Evolutionary conservation across 2,113 vertebrate genomes (phyloP).

Genomic region (Boulengerochromis microlepis): DNA sequence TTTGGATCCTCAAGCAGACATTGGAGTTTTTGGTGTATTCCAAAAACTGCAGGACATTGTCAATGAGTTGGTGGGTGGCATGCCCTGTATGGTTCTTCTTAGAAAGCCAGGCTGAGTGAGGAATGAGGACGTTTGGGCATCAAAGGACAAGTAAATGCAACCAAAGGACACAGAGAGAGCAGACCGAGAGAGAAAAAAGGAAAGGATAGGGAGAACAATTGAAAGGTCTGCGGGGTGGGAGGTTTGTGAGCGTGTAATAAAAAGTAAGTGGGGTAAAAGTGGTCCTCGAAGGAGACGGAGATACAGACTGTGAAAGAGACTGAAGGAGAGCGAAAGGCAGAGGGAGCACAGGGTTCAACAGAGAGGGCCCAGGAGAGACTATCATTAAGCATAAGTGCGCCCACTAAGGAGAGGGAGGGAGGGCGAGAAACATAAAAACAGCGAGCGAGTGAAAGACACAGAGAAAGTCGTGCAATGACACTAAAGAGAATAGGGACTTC

Average conservation of each 20-base stretch:
- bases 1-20: background rate
- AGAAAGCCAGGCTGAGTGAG: background rate
- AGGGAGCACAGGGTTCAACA: background rate
- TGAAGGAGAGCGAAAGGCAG: background rate
- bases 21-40: background rate
- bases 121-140: background rate
- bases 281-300: slow-evolving; percentile 25
- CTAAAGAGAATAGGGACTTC: slow-evolving; percentile 28
- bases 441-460: background rate
- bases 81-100: background rate
- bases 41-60: background rate
- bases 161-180: background rate
- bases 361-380: slow-evolving; percentile 22
- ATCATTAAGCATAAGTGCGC: slow-evolving; percentile 23
- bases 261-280: slow-evolving; percentile 45
- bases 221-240: background rate
- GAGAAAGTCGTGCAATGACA: background rate
- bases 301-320: slow-evolving; percentile 12
- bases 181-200: background rate
- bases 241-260: slow-evolving; percentile 21
- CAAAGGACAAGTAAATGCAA: slow-evolving; percentile 25
- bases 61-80: background rate
- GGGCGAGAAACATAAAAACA: background rate
- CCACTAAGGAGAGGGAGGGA: background rate
- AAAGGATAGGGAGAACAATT: background rate